Base-by-base conservation (phyloP, 2,888 invertebrate species). In the Platycheirus rosarum region DNA sequence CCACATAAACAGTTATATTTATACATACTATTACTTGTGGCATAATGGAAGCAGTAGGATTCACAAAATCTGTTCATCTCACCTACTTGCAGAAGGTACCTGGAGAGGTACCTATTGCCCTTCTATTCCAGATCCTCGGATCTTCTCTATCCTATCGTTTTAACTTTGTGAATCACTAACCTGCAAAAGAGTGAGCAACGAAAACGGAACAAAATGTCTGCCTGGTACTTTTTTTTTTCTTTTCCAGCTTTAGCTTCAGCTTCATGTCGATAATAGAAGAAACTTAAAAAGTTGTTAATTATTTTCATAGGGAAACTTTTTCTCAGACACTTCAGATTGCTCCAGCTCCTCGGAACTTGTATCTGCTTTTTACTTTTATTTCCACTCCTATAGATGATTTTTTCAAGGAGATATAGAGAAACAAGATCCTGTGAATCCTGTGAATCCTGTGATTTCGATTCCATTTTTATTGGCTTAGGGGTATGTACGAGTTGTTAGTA, bases 241-340 rank as follows among this genome's bases (percentile, higher is more conserved):
- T 40, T 40, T 40, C 55, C 6, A 26, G 26, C 26, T 32, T 6
- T 32, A 32, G 29, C 44, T 60, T 60, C 63, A 70, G 20, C 57
- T 71, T 77, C 42, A 57, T 51, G 60, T 73, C 73, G 78, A 66
- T 66, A 73, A 78, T 73, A 73, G 66, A 73, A 73, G 53, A 62
- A 78, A 78, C 71, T 73, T 73, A 73, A 78, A 78, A 78, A 73
- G 77, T 73, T 78, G 73, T 78, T 78, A 78, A 78, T 73, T 78
- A 78, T 78, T 78, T 78, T 78, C 78, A 73, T 68, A 73, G 78
- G 51, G 66, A 78, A 73, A 78, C 73, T 78, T 78, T 77, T 77
- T 53, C 78, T 62, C 65, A 73, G 73, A 78, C 78, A 66, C 73
- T 78, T 78, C 73, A 66, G 60, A 66, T 73, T 77, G 66, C 32